A percentile compares a stretch with the other conserved stretches of the same genome.
These are phyloP conservation scores for Caranx melampygus DNA, from an alignment of 2,113 vertebrate species.

Conservation along the genomic window DNA sequence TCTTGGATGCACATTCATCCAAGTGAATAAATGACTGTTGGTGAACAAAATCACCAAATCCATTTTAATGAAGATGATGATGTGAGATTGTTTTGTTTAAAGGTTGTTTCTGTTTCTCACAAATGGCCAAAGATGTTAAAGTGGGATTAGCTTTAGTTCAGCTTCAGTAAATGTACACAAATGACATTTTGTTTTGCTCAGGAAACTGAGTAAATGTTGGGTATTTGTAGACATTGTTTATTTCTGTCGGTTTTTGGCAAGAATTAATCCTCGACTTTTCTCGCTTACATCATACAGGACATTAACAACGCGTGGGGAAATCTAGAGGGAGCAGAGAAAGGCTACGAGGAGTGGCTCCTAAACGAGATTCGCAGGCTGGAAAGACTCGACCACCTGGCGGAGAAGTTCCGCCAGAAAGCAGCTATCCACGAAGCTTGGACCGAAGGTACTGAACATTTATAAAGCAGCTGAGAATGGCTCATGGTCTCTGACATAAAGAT, in stretches of 20 bases:
- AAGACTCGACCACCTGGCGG: slow-evolving; percentile 96
- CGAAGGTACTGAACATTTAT: slow-evolving; percentile 83
- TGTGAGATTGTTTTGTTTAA: background rate
- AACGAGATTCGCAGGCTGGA: slow-evolving; percentile 98
- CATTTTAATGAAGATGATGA: too few relatives aligned
- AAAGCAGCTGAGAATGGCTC: background rate
- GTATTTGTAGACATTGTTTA: background rate
- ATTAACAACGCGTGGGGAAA: slow-evolving; percentile 95
- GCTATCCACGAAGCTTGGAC: slow-evolving; percentile 98
- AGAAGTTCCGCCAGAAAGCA: slow-evolving; percentile 98
- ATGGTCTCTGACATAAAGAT: background rate
- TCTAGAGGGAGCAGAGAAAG: slow-evolving; percentile 97
- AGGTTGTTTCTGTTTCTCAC: too few relatives aligned
- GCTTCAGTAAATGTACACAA: background rate
- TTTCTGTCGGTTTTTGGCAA: background rate
- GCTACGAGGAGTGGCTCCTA: slow-evolving; percentile 98
- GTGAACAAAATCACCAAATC: too few relatives aligned
- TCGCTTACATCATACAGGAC: slow-evolving; percentile 83
- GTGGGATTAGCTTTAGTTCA: background rate
- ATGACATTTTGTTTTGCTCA: too few relatives aligned
- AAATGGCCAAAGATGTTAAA: background rate
- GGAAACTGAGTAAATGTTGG: too few relatives aligned
- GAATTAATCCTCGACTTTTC: background rate
- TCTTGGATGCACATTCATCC: background rate
- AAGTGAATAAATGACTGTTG: too few relatives aligned